Conservation (phyloP, 2,797 vertebrate species). For the Coregonus suidteri region DNA sequence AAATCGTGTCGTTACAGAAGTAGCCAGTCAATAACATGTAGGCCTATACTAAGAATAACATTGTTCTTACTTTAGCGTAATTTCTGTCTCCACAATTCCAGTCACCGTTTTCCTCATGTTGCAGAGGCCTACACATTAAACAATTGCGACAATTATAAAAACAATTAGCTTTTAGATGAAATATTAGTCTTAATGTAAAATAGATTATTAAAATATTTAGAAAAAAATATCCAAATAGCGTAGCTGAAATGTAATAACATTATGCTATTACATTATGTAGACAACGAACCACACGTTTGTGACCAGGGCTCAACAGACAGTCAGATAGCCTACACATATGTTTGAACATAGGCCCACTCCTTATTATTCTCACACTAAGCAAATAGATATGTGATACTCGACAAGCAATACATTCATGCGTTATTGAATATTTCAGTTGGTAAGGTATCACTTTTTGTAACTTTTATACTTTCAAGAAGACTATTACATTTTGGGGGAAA, state of each 20-base stretch:
- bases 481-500: too few relatives aligned
- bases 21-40: conserved; percentile 9
- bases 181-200: not conserved
- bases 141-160: not conserved
- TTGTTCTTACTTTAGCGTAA: not conserved
- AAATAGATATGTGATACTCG: too few relatives aligned
- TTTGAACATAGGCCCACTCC: not conserved
- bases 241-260: not conserved
- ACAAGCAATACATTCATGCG: not conserved
- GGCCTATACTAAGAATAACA: conserved; percentile 14
- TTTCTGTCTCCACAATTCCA: not conserved
- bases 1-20: conserved; percentile 19
- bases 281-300: not conserved
- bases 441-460: not conserved
- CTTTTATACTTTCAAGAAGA: not conserved
- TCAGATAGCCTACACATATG: not conserved
- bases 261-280: not conserved
- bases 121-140: not conserved
- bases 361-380: not conserved
- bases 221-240: not conserved
- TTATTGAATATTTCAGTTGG: not conserved
- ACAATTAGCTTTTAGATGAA: not conserved
- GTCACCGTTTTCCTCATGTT: too few relatives aligned
- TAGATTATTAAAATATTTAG: not conserved
- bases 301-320: not conserved